phyloP scores from a whole-genome alignment of 2,888 invertebrate genomes.

The Drosophila birchii region DNA sequence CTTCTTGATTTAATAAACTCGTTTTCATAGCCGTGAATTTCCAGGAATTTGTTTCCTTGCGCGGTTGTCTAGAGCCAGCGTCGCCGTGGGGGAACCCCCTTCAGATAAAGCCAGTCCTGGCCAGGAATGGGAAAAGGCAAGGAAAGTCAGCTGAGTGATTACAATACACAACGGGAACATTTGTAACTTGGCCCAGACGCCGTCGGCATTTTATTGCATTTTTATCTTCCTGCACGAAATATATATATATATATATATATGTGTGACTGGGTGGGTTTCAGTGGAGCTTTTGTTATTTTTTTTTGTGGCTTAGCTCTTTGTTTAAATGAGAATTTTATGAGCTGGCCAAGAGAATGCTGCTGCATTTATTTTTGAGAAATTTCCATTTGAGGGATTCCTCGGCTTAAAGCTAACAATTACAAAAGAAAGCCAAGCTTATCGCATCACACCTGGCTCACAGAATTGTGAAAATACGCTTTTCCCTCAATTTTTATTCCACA shows the following conservation, averaged over 20 bases:
- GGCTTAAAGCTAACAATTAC: constrained; percentile 26
- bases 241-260: neutral
- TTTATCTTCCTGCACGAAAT: constrained; percentile 48
- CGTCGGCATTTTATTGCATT: constrained; percentile 59
- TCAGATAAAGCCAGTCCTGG: constrained; percentile 6
- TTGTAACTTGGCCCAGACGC: constrained; percentile 44
- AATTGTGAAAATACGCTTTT: constrained; percentile 1
- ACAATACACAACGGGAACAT: constrained; percentile 64
- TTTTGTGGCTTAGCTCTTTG: constrained; percentile 34
- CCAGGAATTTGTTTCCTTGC: constrained; percentile 5
- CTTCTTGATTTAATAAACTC: constrained; percentile 13
- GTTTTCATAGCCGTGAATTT: constrained; percentile 9
- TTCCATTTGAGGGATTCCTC: constrained; percentile 8
- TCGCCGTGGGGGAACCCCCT: constrained; percentile 6
- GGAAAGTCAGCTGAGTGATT: constrained; percentile 59
- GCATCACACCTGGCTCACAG: constrained; percentile 11
- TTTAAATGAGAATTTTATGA: constrained; percentile 46
- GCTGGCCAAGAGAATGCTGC: constrained; percentile 8
- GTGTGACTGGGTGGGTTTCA: constrained; percentile 3
- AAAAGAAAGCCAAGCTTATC: constrained; percentile 27
- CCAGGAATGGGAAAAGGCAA: neutral
- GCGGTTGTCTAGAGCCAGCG: constrained; percentile 8
- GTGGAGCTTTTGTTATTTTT: constrained; percentile 13
- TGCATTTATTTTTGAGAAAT: constrained; percentile 12
- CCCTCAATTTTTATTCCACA: constrained; percentile 9